These are phyloP conservation scores for Oophaga sylvatica DNA, from an alignment of 2,797 vertebrate species.

Conservation along the genomic window DNA sequence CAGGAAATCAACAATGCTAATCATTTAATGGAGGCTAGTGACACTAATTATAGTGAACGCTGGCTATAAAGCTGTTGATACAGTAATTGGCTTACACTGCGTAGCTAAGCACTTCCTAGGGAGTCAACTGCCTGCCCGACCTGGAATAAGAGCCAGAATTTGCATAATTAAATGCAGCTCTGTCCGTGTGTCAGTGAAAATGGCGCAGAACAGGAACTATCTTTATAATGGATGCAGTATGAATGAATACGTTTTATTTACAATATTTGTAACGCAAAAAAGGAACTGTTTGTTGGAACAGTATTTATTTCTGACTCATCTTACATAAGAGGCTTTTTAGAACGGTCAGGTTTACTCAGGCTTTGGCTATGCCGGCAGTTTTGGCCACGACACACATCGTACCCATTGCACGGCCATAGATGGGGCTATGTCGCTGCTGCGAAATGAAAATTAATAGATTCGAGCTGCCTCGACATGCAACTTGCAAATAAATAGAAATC, in stretches of 20 bases:
- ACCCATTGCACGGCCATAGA: no score
- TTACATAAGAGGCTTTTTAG: background rate
- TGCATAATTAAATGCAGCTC: background rate
- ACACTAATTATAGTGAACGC: constrained; percentile 8
- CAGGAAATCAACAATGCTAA: background rate
- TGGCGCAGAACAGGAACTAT: constrained; percentile 9
- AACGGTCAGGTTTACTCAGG: no score
- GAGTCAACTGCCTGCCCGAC: background rate
- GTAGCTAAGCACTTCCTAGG: constrained; percentile 9
- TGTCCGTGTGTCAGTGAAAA: background rate
- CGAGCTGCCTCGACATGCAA: no score
- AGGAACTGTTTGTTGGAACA: background rate
- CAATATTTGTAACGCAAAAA: constrained; percentile 20
- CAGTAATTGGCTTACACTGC: constrained; percentile 17
- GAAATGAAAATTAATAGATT: no score
- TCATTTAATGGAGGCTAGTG: constrained; percentile 10
- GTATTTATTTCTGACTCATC: background rate
- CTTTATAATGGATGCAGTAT: background rate
- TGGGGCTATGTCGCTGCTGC: no score
- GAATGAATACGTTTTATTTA: background rate
- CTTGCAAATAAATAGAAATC: no score
- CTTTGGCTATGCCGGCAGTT: no score
- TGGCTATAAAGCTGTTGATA: background rate
- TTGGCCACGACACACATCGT: no score
- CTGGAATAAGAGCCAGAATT: background rate